Evolutionary conservation across 1,140 invertebrate genomes (phyloP).

Genomic region (Anastrepha ludens): DNA sequence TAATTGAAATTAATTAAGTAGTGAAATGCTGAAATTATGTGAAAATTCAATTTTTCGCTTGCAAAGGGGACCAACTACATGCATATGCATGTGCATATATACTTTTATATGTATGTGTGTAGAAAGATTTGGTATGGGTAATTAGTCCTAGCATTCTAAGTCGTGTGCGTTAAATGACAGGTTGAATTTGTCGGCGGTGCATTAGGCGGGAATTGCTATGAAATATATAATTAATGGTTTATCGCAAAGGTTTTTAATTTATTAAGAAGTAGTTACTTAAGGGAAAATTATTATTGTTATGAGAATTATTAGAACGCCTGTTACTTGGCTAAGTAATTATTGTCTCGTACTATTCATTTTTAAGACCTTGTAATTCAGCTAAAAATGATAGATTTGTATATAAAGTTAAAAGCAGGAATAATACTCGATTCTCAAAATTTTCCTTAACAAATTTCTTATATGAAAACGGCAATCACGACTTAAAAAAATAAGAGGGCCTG

Average conservation of each 20-base stretch:
- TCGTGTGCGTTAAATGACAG: not conserved
- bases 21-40: conserved; percentile 36
- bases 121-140: not conserved
- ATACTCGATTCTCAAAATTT: no score
- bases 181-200: conserved; percentile 6
- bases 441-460: no score
- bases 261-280: not conserved
- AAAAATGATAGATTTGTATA: no score
- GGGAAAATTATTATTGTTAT: not conserved
- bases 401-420: no score
- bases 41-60: conserved; percentile 42
- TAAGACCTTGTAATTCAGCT: no score
- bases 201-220: not conserved
- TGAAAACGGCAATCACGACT: no score
- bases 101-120: no score
- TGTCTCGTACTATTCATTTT: no score
- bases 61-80: not conserved
- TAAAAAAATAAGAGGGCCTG: no score
- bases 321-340: no score
- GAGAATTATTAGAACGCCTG: not conserved
- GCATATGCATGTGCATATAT: no score
- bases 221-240: not conserved
- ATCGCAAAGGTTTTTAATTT: not conserved
- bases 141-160: not conserved
- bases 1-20: conserved; percentile 53